Evolutionary conservation across 2,113 vertebrate species (phyloP).

Genomic region (Chloropsis hardwickii): DNA sequence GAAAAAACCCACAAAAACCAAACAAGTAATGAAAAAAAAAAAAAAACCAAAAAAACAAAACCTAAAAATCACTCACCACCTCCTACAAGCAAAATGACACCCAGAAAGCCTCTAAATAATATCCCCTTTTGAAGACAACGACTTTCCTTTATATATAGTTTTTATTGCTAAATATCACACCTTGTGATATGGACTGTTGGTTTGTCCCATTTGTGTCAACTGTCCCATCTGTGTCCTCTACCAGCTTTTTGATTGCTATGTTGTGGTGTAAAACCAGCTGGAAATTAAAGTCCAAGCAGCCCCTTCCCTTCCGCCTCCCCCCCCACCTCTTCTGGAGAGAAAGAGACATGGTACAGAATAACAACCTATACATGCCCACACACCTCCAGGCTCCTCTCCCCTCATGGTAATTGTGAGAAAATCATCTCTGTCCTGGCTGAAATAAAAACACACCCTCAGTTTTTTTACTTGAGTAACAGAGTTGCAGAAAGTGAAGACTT

Average conservation of each 20-base stretch:
- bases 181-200: background rate
- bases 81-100: background rate
- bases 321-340: background rate
- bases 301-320: background rate
- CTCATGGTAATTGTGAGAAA: background rate
- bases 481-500: background rate
- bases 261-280: background rate
- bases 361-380: background rate
- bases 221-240: background rate
- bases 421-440: background rate
- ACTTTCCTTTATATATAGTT: background rate
- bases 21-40: background rate
- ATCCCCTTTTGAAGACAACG: background rate
- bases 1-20: background rate
- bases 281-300: background rate
- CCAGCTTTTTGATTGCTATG: accelerated
- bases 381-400: accelerated
- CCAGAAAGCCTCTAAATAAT: background rate
- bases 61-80: background rate
- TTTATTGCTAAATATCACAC: background rate
- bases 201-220: background rate
- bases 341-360: background rate
- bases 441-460: accelerated
- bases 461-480: background rate
- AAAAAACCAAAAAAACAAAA: background rate